Base-by-base conservation (phyloP, 53 echinoderm and acorn worm genomes). In the Hippasteria phrygiana region DNA sequence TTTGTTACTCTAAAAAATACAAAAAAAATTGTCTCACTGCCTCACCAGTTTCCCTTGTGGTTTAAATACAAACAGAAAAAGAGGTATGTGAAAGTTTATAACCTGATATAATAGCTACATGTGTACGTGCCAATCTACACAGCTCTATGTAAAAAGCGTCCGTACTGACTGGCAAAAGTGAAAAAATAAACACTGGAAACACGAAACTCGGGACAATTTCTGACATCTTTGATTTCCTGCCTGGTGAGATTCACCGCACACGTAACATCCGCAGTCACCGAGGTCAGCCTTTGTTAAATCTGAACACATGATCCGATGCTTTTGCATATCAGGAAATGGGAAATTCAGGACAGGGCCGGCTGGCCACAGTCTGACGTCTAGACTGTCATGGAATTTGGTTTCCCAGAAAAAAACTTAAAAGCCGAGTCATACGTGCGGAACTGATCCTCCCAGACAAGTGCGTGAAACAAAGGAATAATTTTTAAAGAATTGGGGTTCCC, bases 331-430 rank as follows among this genome's bases (percentile, higher is more conserved):
- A 67, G 69, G 69, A 67, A 67, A 67, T 8, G 34, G 69, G 69
- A 63, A 63, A 28, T 27, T 7, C 11, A 63, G 20, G 2, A 36
- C 11, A 17, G 69, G 36, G 12, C 69, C 64, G 24, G 64, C 32
- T 11, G 29, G 36, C 14, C 48, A 48, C 69, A 35, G 69, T 67
- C 69, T 17, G 69, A 67, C 36, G 69, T 67, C 69, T 67, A 67
- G 69, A 67, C 69, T 22, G 69, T 22, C 69, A 67, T 14, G 34
- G 34, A 67, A 67, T 67, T 59, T 67, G 69, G 34, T 14, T 67
- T 67, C 34, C 69, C 69, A 16, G 34, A 35, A 67, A 67, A 67
- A 18, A 36, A 22, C 51, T n/a, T n/a, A n/a, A 51, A 59, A 18
- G 59, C 59, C 59, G 51, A 51, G 1, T 20, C 12, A 51, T 20